Evolutionary conservation across 1,140 invertebrate species (phyloP).

Genomic region (Lutraria rhynchaena): DNA sequence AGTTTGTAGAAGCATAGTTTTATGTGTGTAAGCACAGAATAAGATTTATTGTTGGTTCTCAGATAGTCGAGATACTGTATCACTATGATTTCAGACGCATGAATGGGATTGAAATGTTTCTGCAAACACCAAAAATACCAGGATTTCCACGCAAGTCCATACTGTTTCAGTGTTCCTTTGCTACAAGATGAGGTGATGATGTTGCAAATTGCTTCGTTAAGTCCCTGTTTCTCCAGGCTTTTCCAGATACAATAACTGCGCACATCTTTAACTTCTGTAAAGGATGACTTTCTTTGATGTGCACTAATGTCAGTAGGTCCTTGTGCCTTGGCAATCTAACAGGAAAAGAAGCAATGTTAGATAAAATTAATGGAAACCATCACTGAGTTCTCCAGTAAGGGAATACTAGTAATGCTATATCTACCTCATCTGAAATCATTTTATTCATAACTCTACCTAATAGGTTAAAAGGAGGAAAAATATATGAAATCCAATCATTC

Average conservation of each 20-base stretch:
- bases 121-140: conserved; percentile 37
- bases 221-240: no score
- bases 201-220: no score
- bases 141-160: conserved; percentile 3
- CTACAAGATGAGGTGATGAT: neutral
- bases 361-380: no score
- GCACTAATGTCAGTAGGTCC: conserved; percentile 34
- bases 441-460: conserved; percentile 20
- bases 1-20: conserved; percentile 43
- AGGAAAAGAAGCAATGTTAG: conserved; percentile 38
- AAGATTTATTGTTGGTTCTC: no score
- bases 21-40: conserved; percentile 53
- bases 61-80: neutral
- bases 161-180: conserved; percentile 33
- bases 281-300: neutral
- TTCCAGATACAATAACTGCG: neutral
- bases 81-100: neutral
- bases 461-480: conserved; percentile 39
- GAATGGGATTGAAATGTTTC: conserved; percentile 13
- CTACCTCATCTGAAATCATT: conserved; percentile 24
- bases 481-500: conserved; percentile 26
- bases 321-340: conserved; percentile 46
- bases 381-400: conserved; percentile 20
- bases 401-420: conserved; percentile 10
- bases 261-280: conserved; percentile 1